A percentile compares a stretch with the other conserved stretches of the same genome.
Conservation (phyloP, 2,113 vertebrate species). For the Hypomesus transpacificus region DNA sequence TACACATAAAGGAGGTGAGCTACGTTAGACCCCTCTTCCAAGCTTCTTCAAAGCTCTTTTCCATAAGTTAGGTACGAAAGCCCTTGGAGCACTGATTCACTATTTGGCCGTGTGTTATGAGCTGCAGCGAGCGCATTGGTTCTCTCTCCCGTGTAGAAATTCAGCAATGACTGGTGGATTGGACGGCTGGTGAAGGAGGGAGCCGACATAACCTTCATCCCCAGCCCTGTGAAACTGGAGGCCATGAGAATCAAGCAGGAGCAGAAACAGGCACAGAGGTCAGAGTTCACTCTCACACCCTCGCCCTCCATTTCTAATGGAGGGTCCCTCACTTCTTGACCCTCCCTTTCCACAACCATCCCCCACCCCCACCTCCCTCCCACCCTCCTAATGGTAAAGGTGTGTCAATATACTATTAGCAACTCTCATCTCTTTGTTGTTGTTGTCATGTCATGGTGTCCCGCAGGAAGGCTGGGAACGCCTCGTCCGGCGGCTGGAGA, state of each 20-base stretch:
- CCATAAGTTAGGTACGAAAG: too few relatives aligned
- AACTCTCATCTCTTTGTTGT: conserved; percentile 4
- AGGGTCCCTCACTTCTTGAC: not conserved
- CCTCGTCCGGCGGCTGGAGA: conserved; percentile 83
- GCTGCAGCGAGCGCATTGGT: not conserved
- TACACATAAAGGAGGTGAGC: conserved; percentile 95
- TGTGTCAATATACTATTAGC: too few relatives aligned
- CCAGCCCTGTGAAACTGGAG: conserved; percentile 92
- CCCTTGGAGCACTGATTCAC: too few relatives aligned
- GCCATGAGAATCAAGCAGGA: conserved; percentile 89
- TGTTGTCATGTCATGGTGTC: conserved; percentile 52
- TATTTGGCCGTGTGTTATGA: not conserved
- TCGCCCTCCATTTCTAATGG: not conserved
- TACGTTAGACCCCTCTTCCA: not conserved
- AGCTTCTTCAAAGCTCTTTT: too few relatives aligned
- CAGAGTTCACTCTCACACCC: conserved; percentile 41
- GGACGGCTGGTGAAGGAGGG: conserved; percentile 94
- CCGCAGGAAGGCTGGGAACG: conserved; percentile 85
- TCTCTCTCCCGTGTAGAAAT: conserved; percentile 73
- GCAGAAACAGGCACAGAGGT: conserved; percentile 77
- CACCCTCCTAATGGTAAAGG: conserved; percentile 18
- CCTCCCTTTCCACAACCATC: not conserved
- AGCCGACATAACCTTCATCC: conserved; percentile 94
- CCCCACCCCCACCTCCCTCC: not conserved
- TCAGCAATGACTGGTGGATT: conserved; percentile 98